Evolutionary conservation across 2,888 invertebrate genomes (phyloP), one percentile per base, ranked within the genome.

Genomic region (Salpingus planirostris): DNA sequence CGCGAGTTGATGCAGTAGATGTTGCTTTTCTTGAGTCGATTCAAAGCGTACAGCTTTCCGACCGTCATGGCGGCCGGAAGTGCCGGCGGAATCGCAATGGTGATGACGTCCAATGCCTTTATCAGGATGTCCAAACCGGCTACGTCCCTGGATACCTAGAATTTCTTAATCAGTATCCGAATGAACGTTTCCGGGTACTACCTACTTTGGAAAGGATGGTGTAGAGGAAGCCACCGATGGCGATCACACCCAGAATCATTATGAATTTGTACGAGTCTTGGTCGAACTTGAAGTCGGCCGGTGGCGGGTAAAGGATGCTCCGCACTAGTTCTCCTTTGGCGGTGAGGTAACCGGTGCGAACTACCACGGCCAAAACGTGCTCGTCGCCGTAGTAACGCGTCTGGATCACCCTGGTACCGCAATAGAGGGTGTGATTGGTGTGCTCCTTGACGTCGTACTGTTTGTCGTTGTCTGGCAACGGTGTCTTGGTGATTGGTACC

Each of bases 61-160:
- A 93, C 89, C 0, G 93, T 92, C 92, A 95, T 93, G 38, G 95
- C 95, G 21, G 93, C 93, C 2, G 93, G 95, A 13, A 96, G 65
- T 0, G 95, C 93, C 2, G 95, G 95, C 0, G 95, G 95, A 0
- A 95, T 87, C 21, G 89, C 91, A 35, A 96, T 91, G 0, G 95
- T 96, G 40, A 95, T 82, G 27, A 95, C 77, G 65, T 95, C 95
- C 42, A 95, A 66, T 0, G 89, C 84, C 55, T 91, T 84, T n/a
- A 89, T 64, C 0, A 74, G 67, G 15, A 87, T 80, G 51, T 83
- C 79, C 0, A 73, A 57, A 0, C 71, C 60, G 0, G 74, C 67
- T 1, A 82, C 64, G 0, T 73, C 66, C 13, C 82, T 71, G 43
- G 75, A 64, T 4, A 18, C 5, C 18, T 18, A 8, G 5, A 18